Conservation (phyloP, 2,113 vertebrate species). For the Crotophaga sulcirostris region DNA sequence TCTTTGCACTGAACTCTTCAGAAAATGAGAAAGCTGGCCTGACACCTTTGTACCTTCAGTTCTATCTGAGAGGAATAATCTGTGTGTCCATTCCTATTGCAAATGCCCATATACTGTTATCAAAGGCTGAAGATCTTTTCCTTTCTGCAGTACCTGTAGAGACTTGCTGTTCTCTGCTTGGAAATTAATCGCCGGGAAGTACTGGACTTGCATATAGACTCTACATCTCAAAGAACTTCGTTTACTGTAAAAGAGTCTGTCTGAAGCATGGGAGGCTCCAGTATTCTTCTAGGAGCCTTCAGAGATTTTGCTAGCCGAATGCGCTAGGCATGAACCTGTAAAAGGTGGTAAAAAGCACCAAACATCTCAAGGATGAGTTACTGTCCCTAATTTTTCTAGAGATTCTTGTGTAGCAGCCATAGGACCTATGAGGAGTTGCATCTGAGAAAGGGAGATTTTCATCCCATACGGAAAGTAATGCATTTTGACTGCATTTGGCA, state of each 20-base stretch:
- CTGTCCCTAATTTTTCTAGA: background rate
- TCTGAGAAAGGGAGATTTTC: background rate
- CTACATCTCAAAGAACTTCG: background rate
- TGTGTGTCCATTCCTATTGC: background rate
- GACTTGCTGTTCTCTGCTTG: background rate
- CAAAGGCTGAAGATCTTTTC: background rate
- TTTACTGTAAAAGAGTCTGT: background rate
- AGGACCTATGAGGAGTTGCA: background rate
- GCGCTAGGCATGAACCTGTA: background rate
- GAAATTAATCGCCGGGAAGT: no score
- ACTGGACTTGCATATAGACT: background rate
- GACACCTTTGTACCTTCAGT: background rate
- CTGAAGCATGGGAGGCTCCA: background rate
- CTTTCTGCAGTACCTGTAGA: background rate
- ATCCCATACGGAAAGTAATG: constrained; percentile 11
- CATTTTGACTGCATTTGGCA: constrained; percentile 32
- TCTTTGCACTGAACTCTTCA: background rate
- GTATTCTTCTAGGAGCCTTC: background rate
- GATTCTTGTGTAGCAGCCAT: background rate
- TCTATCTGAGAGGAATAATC: background rate
- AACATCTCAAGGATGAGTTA: background rate
- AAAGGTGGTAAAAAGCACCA: background rate
- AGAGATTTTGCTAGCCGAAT: background rate
- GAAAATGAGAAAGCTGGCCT: background rate
- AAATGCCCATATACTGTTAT: background rate